These are phyloP conservation scores for Cyclargus thomasi DNA, from an alignment of 1,140 invertebrate species.

Conservation along the genomic window DNA sequence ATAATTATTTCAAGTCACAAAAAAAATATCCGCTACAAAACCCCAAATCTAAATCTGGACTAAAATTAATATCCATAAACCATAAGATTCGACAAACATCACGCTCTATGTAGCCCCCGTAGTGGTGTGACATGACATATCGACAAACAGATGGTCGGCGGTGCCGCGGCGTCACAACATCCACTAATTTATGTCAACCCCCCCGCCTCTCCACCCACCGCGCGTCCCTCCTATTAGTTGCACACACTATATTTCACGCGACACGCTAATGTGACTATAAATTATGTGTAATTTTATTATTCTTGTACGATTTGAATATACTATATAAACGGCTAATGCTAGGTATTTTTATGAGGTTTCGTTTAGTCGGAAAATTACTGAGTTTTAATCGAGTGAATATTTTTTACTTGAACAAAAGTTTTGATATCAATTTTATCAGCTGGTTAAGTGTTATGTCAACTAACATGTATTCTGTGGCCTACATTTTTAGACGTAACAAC, in stretches of 20 bases:
- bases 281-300: slow-evolving; percentile 8
- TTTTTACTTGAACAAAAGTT: no score
- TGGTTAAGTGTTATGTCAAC: no score
- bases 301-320: slow-evolving; percentile 18
- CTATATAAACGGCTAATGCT: neutral
- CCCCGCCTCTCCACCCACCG: slow-evolving; percentile 54
- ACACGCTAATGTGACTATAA: slow-evolving; percentile 37
- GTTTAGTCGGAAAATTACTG: neutral
- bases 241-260: slow-evolving; percentile 62
- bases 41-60: neutral
- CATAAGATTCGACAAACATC: neutral
- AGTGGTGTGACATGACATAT: slow-evolving; percentile 60
- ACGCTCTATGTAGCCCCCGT: slow-evolving; percentile 43
- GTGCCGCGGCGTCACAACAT: slow-evolving; percentile 58
- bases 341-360: neutral
- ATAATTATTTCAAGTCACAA: no score
- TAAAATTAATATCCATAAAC: neutral
- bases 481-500: no score
- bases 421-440: no score
- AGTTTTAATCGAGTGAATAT: neutral
- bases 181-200: slow-evolving; percentile 70
- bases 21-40: neutral
- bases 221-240: slow-evolving; percentile 69
- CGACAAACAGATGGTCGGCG: slow-evolving; percentile 65
- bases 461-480: no score